Percentiles rank a stretch among this genome's conserved stretches.
phyloP scores from a whole-genome alignment of 2,888 invertebrate genomes.

The Augiades crinisus region DNA sequence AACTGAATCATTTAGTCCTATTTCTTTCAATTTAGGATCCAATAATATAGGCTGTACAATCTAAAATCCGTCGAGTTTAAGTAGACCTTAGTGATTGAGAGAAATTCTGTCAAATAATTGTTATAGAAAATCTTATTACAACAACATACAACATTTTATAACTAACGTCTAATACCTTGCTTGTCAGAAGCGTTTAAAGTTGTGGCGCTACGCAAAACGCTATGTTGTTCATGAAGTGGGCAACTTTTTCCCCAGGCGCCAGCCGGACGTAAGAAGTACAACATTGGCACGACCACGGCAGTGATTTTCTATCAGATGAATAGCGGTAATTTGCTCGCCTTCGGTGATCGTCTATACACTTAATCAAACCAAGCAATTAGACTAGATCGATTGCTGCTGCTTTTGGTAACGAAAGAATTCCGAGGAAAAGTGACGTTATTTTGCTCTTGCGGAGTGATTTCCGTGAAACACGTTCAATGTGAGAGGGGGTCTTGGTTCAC shows the following conservation, averaged over 20 bases:
- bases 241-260: conserved; percentile 67
- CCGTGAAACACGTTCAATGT: conserved; percentile 42
- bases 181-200: conserved; percentile 31
- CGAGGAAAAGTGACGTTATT: conserved; percentile 44
- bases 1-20: no score
- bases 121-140: conserved; percentile 6
- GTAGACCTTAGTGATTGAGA: no score
- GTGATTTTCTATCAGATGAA: conserved; percentile 64
- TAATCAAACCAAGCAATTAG: conserved; percentile 31
- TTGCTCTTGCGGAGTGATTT: conserved; percentile 43
- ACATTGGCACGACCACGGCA: conserved; percentile 37
- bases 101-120: conserved; percentile 5
- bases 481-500: conserved; percentile 62
- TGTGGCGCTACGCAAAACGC: conserved; percentile 67
- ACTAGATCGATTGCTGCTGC: conserved; percentile 25
- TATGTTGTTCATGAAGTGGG: conserved; percentile 52
- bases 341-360: conserved; percentile 29
- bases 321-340: conserved; percentile 47
- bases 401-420: conserved; percentile 28
- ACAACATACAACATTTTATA: conserved; percentile 38
- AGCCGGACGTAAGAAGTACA: conserved; percentile 44
- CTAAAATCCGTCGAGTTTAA: no score
- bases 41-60: no score
- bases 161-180: conserved; percentile 40
- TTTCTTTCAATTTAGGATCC: no score